Base-by-base conservation (phyloP, 1,140 invertebrate genomes). In the Heliconius hermathena region DNA sequence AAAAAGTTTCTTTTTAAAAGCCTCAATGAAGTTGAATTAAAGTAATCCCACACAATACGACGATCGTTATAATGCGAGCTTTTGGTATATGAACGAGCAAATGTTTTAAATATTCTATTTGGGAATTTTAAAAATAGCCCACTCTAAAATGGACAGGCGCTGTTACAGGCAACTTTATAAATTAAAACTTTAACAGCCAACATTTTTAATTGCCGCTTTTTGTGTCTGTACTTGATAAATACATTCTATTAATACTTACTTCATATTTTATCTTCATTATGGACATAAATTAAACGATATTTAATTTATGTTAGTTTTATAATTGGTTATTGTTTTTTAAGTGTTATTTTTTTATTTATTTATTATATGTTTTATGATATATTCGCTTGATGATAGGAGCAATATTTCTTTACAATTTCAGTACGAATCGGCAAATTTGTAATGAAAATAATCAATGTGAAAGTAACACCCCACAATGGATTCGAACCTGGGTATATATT, bases 31-130 rank as follows among this genome's bases (percentile, higher is more conserved):
- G 8, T 72, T 41, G 36, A 72, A 72, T 41, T 72, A 72, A 38
- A 38, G 71, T 41, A 72, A 72, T 72, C 71, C 36, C 20, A 72
- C 71, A 66, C 60, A 66, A 66, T 78, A 74, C 72, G 72, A 57
- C 18, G 54, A 78, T 73, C 73, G 54, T 60, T 72, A 78, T 73
- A 74, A 74, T 78, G 72, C 57, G 72, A 73, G 49, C 52, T 41
- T 78, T 75, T 71, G 73, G 73, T 79, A 71, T 75, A 79, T 79
- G 78, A 79, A 75, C 73, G 73, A 29, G 73, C 72, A 78, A 82
- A 82, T 76, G 77, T 79, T 82, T 82, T 79, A 79, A 82, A 82
- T 82, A 82, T 82, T 82, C 74, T 79, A 82, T 82, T 82, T 82
- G 54, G 78, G 71, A 79, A 72, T 79, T 82, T 82, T 79, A 77